Evolutionary conservation across 2,113 vertebrate genomes (phyloP).

Genomic region (Oreochromis aureus): DNA sequence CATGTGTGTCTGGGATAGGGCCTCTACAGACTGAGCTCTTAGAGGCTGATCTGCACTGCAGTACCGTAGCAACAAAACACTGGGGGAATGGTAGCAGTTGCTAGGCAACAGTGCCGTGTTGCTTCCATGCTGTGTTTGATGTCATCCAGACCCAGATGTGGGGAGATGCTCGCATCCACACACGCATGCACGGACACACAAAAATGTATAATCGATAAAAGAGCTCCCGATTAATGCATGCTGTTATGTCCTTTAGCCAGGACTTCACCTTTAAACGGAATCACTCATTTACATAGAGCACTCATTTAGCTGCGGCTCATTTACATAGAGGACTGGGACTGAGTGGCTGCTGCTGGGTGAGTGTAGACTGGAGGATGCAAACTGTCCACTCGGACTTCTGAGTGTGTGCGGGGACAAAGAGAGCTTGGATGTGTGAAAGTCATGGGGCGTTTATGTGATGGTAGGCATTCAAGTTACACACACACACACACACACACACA

Average conservation of each 20-base stretch:
- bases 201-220: conserved; percentile 26
- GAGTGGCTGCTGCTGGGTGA: background rate
- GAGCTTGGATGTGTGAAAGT: conserved; percentile 13
- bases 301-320: background rate
- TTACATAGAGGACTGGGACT: conserved; percentile 1
- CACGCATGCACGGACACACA: background rate
- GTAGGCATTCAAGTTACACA: background rate
- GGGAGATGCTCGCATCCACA: conserved; percentile 15
- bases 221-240: background rate
- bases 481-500: background rate
- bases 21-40: conserved; percentile 60
- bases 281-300: background rate
- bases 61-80: conserved; percentile 72
- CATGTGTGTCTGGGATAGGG: conserved; percentile 40
- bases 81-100: conserved; percentile 69
- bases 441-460: background rate
- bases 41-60: conserved; percentile 73
- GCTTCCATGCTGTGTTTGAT: conserved; percentile 63
- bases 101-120: conserved; percentile 70
- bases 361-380: background rate
- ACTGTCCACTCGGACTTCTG: conserved; percentile 9
- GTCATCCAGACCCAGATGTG: conserved; percentile 63
- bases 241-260: conserved; percentile 15
- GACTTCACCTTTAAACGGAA: background rate
- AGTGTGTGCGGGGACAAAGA: conserved; percentile 18